Conservation (phyloP, 2,113 vertebrate genomes). For the Saccopteryx bilineata region DNA sequence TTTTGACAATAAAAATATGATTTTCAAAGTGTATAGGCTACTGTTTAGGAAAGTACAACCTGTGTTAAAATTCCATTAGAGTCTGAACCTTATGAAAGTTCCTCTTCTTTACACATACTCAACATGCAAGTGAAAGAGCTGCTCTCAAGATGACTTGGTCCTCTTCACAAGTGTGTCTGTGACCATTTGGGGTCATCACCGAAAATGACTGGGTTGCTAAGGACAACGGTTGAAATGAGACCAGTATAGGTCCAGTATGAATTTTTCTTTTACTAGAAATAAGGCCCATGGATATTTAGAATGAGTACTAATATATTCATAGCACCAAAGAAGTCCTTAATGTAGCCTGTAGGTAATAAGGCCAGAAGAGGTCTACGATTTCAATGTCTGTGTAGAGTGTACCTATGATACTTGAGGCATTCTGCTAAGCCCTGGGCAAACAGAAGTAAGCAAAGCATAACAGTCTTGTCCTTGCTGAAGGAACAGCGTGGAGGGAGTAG, state of each 20-base stretch:
- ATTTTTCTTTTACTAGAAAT: slow-evolving; percentile 19
- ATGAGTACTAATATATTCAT: background rate
- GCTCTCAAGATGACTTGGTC: background rate
- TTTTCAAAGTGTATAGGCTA: background rate
- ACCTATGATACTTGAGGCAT: background rate
- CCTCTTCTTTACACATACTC: background rate
- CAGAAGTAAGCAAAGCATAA: background rate
- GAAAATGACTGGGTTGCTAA: background rate
- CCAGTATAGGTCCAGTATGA: background rate
- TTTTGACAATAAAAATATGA: slow-evolving; percentile 46
- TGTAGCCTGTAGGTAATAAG: background rate
- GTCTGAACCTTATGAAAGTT: background rate
- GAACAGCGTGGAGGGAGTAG: background rate
- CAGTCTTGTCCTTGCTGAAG: background rate
- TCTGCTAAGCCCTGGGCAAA: background rate
- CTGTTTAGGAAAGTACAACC: background rate
- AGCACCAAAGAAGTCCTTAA: slow-evolving; percentile 25
- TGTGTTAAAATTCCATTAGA: slow-evolving; percentile 10
- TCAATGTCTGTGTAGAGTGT: slow-evolving; percentile 23
- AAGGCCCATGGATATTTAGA: background rate
- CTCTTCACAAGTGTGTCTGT: background rate
- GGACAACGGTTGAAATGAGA: background rate
- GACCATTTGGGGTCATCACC: background rate
- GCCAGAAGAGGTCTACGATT: background rate
- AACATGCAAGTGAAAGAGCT: background rate